A percentile compares a stretch with the other conserved stretches of the same genome.
These are phyloP conservation scores for Tangara arthus DNA, from an alignment of 2,797 vertebrate species.

Conservation along the genomic window DNA sequence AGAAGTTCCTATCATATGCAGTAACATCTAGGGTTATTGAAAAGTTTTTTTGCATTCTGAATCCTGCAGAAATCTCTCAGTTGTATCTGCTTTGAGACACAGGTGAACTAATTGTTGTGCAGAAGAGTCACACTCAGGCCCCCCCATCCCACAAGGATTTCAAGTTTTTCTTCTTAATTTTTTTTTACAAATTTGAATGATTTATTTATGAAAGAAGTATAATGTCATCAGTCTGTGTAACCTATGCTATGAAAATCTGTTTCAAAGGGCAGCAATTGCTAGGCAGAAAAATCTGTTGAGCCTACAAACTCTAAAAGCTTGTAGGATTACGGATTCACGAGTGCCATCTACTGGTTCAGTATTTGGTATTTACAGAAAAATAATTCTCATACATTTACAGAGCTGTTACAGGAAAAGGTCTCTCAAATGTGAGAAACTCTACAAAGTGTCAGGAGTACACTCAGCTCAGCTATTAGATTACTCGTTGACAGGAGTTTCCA, in stretches of 20 bases:
- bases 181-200: neutral
- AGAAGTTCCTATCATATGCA: neutral
- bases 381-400: neutral
- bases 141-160: neutral
- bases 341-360: slow-evolving; percentile 42
- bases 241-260: neutral
- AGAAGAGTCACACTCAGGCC: neutral
- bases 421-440: neutral
- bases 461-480: neutral
- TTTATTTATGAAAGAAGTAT: neutral
- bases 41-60: neutral
- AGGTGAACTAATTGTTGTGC: neutral
- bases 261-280: neutral
- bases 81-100: neutral
- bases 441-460: neutral
- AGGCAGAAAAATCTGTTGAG: neutral
- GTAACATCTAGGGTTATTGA: neutral
- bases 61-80: neutral
- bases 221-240: neutral
- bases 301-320: neutral
- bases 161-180: neutral
- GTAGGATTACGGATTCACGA: neutral
- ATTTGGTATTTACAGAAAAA: neutral
- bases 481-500: neutral
- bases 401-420: neutral